Percentiles rank a stretch among this genome's conserved stretches.
Evolutionary conservation across 1,140 invertebrate species (phyloP).

Genomic region (Bombus vancouverensis): DNA sequence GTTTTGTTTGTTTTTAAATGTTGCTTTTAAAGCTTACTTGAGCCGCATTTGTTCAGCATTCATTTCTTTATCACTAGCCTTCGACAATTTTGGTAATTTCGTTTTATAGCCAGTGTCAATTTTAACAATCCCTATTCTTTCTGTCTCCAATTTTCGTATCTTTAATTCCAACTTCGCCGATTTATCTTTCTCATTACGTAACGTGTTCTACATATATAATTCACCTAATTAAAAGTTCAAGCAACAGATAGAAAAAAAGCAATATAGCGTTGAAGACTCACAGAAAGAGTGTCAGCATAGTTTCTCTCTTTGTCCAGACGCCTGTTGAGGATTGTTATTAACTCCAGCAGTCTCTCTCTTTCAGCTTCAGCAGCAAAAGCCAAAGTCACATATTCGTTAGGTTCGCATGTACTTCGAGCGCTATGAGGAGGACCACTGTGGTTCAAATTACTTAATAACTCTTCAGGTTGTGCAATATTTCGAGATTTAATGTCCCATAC

Average conservation of each 20-base stretch:
- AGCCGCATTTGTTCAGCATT: slow-evolving; percentile 66
- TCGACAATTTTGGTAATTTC: slow-evolving; percentile 43
- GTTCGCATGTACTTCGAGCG: slow-evolving; percentile 54
- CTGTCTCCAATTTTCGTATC: slow-evolving; percentile 74
- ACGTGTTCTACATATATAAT: slow-evolving; percentile 65
- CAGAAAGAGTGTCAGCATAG: slow-evolving; percentile 61
- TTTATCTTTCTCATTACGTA: slow-evolving; percentile 73
- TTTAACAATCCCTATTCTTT: slow-evolving; percentile 63
- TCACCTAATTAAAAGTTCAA: background rate
- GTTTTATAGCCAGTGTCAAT: slow-evolving; percentile 65
- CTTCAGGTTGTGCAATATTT: background rate
- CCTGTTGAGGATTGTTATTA: slow-evolving; percentile 81
- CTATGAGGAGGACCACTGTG: slow-evolving; percentile 16
- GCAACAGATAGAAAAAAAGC: background rate
- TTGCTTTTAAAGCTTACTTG: slow-evolving; percentile 56
- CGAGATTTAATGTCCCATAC: background rate
- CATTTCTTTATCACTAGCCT: background rate
- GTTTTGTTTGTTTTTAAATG: too few species aligned
- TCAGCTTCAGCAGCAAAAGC: slow-evolving; percentile 83
- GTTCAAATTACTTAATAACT: background rate
- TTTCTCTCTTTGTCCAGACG: slow-evolving; percentile 82
- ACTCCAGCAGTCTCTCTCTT: slow-evolving; percentile 82
- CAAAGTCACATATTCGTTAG: slow-evolving; percentile 77
- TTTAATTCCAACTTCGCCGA: slow-evolving; percentile 75
- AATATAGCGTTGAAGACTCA: background rate